Conservation (phyloP, 2,888 invertebrate genomes). For the Anoplius nigerrimus region DNA sequence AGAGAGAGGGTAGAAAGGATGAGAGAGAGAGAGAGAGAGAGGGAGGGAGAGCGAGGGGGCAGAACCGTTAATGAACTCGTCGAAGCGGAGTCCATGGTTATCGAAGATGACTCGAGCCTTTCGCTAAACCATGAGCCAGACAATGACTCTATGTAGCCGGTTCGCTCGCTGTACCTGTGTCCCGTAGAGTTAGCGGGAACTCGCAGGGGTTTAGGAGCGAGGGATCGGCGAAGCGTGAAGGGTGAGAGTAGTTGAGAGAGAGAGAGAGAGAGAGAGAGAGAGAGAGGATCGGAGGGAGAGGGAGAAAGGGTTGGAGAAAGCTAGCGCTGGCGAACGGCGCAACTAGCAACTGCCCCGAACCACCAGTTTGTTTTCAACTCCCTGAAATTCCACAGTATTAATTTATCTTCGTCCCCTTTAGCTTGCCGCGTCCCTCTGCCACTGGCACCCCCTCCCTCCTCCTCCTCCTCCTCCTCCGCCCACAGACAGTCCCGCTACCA, state of each 20-base stretch:
- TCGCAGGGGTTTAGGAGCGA: slow-evolving; percentile 29
- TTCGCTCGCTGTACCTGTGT: background rate
- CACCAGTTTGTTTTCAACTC: slow-evolving; percentile 57
- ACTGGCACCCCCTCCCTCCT: slow-evolving; percentile 10
- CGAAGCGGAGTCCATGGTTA: slow-evolving; percentile 38
- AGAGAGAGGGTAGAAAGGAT: background rate
- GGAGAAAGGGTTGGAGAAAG: background rate
- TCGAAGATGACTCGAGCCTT: slow-evolving; percentile 13
- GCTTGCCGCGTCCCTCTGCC: slow-evolving; percentile 25
- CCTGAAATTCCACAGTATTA: slow-evolving; percentile 60
- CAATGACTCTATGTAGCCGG: background rate
- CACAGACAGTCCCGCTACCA: too few relatives aligned
- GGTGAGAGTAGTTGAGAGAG: slow-evolving; percentile 26
- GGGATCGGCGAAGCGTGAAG: slow-evolving; percentile 20
- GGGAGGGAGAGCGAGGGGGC: slow-evolving; percentile 6
- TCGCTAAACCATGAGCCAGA: too few relatives aligned
- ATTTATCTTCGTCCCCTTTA: slow-evolving; percentile 64
- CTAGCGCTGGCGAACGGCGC: slow-evolving; percentile 7
- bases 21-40: background rate
- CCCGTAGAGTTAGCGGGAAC: slow-evolving; percentile 25
- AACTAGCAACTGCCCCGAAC: slow-evolving; percentile 37
- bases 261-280: background rate
- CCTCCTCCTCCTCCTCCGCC: slow-evolving; percentile 18
- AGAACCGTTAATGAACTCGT: slow-evolving; percentile 14
- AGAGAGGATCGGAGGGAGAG: slow-evolving; percentile 1